These are phyloP conservation scores for Zophobas atratus DNA, from an alignment of 1,140 invertebrate species.

Conservation along the genomic window DNA sequence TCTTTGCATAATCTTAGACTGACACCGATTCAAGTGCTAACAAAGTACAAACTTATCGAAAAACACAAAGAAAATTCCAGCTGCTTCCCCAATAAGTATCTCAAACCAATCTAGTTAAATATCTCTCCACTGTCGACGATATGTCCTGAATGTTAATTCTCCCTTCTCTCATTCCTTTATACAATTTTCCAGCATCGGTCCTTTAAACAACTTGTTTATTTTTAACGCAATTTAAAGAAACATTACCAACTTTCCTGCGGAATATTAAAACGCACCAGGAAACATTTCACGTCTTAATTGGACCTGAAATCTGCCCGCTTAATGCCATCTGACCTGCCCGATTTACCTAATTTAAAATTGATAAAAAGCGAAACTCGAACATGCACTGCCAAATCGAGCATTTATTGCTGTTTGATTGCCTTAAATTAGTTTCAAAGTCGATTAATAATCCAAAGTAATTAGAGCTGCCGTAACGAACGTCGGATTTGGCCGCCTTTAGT, in stretches of 20 bases:
- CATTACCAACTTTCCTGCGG: conserved; percentile 30
- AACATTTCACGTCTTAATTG: conserved; percentile 22
- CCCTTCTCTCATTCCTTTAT: conserved; percentile 12
- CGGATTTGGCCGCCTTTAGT: conserved; percentile 19
- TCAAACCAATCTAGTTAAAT: conserved; percentile 46
- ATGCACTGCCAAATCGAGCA: conserved; percentile 5
- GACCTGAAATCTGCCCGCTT: neutral
- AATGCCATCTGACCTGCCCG: neutral
- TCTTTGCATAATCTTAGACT: too few species aligned
- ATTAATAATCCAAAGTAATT: conserved; percentile 49
- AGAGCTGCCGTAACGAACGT: conserved; percentile 27
- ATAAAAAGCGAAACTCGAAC: conserved; percentile 5
- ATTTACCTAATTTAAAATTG: conserved; percentile 3
- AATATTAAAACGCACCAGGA: conserved; percentile 36
- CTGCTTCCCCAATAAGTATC: conserved; percentile 26
- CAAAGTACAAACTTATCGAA: conserved; percentile 15
- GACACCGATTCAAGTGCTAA: neutral
- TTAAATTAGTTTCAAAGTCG: conserved; percentile 49
- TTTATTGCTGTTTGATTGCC: conserved; percentile 45
- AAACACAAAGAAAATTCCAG: conserved; percentile 28
- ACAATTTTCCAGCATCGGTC: conserved; percentile 20
- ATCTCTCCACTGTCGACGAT: conserved; percentile 33
- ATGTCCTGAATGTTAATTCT: conserved; percentile 48
- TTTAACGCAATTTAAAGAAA: conserved; percentile 48
- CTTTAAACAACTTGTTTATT: conserved; percentile 45